phyloP scores from a whole-genome alignment of 2,888 invertebrate species.

The Pandemis cinnamomeana region DNA sequence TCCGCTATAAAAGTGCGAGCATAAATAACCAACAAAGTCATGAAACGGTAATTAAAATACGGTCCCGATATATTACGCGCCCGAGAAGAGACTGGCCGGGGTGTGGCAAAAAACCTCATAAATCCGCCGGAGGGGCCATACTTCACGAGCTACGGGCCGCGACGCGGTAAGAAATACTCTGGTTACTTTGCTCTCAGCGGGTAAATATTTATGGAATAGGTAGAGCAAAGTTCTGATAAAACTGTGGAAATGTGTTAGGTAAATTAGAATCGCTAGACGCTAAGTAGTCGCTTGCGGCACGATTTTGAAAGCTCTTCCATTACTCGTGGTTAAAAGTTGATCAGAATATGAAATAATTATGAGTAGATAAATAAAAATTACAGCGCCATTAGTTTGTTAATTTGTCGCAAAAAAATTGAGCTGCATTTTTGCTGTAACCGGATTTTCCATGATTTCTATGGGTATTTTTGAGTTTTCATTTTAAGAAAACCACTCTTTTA shows the following conservation, averaged over 20 bases:
- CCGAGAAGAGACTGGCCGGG: slow-evolving; percentile 17
- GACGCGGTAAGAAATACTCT: neutral
- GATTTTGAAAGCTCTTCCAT: no score
- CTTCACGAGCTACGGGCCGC: neutral
- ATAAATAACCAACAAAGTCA: slow-evolving; percentile 14
- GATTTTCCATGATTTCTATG: no score
- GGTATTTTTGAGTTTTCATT: no score
- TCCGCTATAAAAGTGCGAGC: neutral
- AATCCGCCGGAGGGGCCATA: slow-evolving; percentile 19
- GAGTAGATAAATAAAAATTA: no score
- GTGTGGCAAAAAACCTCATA: slow-evolving; percentile 33
- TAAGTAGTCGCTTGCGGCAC: no score
- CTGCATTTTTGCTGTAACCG: no score
- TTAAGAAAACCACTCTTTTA: no score
- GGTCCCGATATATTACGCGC: slow-evolving; percentile 8
- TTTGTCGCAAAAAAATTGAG: no score
- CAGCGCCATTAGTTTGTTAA: no score
- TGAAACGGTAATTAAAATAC: slow-evolving; percentile 31
- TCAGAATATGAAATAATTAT: no score
- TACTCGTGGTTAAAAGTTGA: no score
- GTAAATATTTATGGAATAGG: slow-evolving; percentile 26
- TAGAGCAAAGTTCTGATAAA: neutral
- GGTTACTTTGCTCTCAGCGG: slow-evolving; percentile 5
- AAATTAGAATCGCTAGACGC: neutral
- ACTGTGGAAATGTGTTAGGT: neutral